A percentile compares a stretch with the other conserved stretches of the same genome.
Evolutionary conservation across 2,797 vertebrate species (phyloP).

Genomic region (Peromyscus attwateri): DNA sequence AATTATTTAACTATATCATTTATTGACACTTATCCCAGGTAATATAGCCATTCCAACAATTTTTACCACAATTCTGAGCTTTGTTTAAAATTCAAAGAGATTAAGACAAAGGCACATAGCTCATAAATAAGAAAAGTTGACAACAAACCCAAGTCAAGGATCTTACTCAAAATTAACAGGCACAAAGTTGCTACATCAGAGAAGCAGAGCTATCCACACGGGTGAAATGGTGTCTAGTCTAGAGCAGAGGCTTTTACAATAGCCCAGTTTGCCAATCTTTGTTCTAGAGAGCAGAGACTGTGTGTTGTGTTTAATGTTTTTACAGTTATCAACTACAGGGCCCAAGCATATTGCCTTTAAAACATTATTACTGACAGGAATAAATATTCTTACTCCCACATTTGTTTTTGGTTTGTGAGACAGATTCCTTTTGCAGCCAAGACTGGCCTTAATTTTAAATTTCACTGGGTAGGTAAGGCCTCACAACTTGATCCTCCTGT

Average conservation of each 20-base stretch:
- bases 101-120: constrained; percentile 24
- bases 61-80: constrained; percentile 4
- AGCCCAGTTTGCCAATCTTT: not conserved
- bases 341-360: not conserved
- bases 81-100: not conserved
- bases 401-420: not conserved
- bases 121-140: not conserved
- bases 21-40: not conserved
- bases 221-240: not conserved
- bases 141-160: constrained; percentile 12
- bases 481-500: not conserved
- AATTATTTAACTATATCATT: not conserved
- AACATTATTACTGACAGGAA: constrained; percentile 29
- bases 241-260: not conserved
- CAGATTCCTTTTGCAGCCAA: not conserved
- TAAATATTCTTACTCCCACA: not conserved
- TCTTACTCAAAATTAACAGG: not conserved
- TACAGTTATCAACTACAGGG: not conserved
- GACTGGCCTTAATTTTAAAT: not conserved
- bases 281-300: not conserved
- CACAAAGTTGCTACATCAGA: not conserved
- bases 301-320: not conserved
- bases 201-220: not conserved
- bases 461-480: not conserved
- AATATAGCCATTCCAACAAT: constrained; percentile 4